A percentile compares a stretch with the other conserved stretches of the same genome.
These are phyloP conservation scores for Chaetodon auriga DNA, from an alignment of 2,113 vertebrate genomes.

Conservation along the genomic window DNA sequence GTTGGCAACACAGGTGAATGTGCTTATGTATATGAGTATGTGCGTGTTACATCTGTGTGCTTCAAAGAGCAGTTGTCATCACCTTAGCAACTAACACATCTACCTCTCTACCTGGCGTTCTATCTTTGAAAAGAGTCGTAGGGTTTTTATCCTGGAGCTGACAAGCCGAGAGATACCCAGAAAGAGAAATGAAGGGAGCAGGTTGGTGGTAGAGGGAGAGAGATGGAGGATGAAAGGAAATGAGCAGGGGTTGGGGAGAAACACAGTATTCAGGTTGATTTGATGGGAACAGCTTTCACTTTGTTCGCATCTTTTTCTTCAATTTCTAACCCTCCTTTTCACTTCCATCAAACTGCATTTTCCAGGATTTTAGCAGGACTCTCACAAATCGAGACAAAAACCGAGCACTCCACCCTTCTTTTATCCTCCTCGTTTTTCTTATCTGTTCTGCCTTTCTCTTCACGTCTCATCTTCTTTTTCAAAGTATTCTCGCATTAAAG, in stretches of 20 bases:
- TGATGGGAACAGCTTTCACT: slow-evolving; percentile 27
- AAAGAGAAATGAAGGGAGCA: slow-evolving; percentile 41
- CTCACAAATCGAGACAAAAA: slow-evolving; percentile 34
- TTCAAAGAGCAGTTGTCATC: slow-evolving; percentile 66
- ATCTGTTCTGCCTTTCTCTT: slow-evolving; percentile 28
- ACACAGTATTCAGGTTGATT: slow-evolving; percentile 51
- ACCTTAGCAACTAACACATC: slow-evolving; percentile 74
- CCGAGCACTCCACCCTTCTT: slow-evolving; percentile 13
- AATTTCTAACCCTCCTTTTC: slow-evolving; percentile 33
- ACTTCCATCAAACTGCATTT: slow-evolving; percentile 45
- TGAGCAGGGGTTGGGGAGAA: slow-evolving; percentile 34
- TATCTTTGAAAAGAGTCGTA: slow-evolving; percentile 39
- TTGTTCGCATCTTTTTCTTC: slow-evolving; percentile 25
- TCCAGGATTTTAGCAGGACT: slow-evolving; percentile 28
- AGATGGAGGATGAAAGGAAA: slow-evolving; percentile 56
- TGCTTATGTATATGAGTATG: slow-evolving; percentile 1
- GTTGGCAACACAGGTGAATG: slow-evolving; percentile 54
- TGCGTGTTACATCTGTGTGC: slow-evolving; percentile 26
- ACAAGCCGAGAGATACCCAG: slow-evolving; percentile 44
- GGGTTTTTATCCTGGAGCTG: slow-evolving; percentile 44
- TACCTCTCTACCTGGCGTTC: slow-evolving; percentile 47
- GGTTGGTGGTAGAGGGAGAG: slow-evolving; percentile 45
- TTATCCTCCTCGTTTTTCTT: slow-evolving; percentile 33
- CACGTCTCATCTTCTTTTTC: slow-evolving; percentile 41
- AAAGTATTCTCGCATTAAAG: slow-evolving; percentile 57